Base-by-base conservation (phyloP, 2,797 vertebrate genomes). In the Pyrocephalus nanus region DNA sequence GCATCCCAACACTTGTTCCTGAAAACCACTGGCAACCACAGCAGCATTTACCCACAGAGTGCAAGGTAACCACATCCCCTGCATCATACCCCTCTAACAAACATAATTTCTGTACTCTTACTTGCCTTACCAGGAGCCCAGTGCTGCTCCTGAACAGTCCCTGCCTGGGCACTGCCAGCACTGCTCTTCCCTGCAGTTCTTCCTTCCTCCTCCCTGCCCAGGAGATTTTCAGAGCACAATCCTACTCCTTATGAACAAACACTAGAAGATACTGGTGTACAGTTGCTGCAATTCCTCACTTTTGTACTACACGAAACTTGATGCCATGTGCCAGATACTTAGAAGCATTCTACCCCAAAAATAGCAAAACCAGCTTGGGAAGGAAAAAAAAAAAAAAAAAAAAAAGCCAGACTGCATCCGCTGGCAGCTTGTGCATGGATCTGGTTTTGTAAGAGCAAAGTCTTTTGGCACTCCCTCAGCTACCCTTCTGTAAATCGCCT, bases 401-500 rank as follows among this genome's bases (percentile, higher is more conserved):
- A 21, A 55, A 54, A 65, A 47, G 12, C 25, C 61, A 73, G 61
- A 32, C 86, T 92, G 80, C 88, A 88, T 90, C 83, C 15, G 40
- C 67, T 92, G 83, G 83, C 88, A 95, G 67, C 45, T 71, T 43
- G 54, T 40, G 27, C 53, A 21, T 0, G 19, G 54, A 85, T 87
- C 88, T 95, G 88, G 93, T 92, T 95, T 88, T 93, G 75, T 45
- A 74, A 87, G 69, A 94, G 86, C 76, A 54, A 86, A 88, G 71
- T 29, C 91, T 94, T 79, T 18, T 79, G 77, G 95, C 38, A 36
- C 54, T 88, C 72, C 84, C 89, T 86, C 81, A 85, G 89, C 40
- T 89, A 82, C 50, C 71, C 86, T 89, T 80, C 71, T 65, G 89
- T 38, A 75, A 78, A 88, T 76, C 21, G 93, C 80, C 78, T 87